phyloP scores from a whole-genome alignment of 2,888 invertebrate species.

The Lithosia quadra region DNA sequence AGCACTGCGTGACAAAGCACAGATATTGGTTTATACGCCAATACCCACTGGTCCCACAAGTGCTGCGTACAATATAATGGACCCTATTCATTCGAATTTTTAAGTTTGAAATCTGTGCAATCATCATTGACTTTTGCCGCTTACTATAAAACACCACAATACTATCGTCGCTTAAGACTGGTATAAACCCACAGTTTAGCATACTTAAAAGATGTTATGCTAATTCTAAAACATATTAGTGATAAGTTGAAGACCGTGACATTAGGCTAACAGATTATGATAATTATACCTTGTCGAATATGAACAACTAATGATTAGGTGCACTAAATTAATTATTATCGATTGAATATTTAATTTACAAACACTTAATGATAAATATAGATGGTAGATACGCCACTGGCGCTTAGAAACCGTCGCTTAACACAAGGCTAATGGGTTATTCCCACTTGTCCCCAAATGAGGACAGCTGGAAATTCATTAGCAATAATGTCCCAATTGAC shows the following conservation, averaged over 20 bases:
- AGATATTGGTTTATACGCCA: no score
- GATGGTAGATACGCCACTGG: neutral
- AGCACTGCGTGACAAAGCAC: no score
- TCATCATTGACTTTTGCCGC: no score
- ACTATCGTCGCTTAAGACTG: neutral
- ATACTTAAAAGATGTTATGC: neutral
- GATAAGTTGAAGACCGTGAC: constrained; percentile 4
- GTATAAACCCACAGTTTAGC: neutral
- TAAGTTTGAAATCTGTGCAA: no score
- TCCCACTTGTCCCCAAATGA: no score
- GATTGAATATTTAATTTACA: neutral
- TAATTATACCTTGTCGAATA: neutral
- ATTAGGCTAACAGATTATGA: neutral
- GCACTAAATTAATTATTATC: constrained; percentile 1
- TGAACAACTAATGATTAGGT: neutral
- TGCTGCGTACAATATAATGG: no score
- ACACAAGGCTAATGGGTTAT: no score
- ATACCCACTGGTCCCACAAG: no score
- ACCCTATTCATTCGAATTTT: no score
- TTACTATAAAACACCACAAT: neutral
- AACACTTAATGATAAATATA: no score
- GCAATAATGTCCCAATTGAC: no score
- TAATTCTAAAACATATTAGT: neutral
- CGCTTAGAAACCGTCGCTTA: neutral
- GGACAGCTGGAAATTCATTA: no score